Percentiles rank a stretch among this genome's conserved stretches.
Conservation (phyloP, 2,797 vertebrate genomes). For the Eulemur mongoz region DNA sequence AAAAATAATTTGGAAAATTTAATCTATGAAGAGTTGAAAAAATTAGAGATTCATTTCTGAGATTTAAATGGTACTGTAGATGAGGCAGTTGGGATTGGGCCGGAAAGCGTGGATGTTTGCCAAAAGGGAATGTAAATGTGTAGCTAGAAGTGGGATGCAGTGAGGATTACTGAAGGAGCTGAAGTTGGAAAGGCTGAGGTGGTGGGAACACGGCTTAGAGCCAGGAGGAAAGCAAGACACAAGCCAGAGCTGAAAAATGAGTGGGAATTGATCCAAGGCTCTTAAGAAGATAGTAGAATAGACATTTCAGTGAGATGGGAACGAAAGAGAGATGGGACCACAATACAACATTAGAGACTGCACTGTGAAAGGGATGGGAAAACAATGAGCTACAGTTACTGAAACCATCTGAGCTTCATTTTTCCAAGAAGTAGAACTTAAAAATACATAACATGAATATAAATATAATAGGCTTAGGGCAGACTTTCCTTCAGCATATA, state of each 20-base stretch:
- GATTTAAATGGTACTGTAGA: not conserved
- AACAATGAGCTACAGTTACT: not conserved
- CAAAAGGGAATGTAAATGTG: slow-evolving; percentile 32
- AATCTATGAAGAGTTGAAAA: slow-evolving; percentile 24
- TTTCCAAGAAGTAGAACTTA: not conserved
- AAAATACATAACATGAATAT: not conserved
- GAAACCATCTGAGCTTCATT: not conserved
- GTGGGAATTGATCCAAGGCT: slow-evolving; percentile 49
- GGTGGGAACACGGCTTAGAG: slow-evolving; percentile 69
- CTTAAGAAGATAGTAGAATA: slow-evolving; percentile 3
- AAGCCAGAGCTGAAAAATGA: slow-evolving; percentile 54
- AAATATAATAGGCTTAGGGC: fast-evolving
- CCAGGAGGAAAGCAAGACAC: slow-evolving; percentile 62
- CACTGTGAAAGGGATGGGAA: not conserved
- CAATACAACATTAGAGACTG: not conserved
- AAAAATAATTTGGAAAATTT: slow-evolving; percentile 2
- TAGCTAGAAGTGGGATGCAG: not conserved
- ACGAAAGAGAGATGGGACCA: not conserved
- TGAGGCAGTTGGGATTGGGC: not conserved
- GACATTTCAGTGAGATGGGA: not conserved
- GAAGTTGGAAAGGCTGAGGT: not conserved
- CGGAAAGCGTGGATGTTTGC: not conserved
- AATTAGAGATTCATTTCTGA: not conserved
- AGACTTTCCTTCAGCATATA: not conserved
- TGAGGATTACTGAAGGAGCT: not conserved